Base-by-base conservation (phyloP, 2,888 invertebrate genomes). In the Melanchra persicariae region DNA sequence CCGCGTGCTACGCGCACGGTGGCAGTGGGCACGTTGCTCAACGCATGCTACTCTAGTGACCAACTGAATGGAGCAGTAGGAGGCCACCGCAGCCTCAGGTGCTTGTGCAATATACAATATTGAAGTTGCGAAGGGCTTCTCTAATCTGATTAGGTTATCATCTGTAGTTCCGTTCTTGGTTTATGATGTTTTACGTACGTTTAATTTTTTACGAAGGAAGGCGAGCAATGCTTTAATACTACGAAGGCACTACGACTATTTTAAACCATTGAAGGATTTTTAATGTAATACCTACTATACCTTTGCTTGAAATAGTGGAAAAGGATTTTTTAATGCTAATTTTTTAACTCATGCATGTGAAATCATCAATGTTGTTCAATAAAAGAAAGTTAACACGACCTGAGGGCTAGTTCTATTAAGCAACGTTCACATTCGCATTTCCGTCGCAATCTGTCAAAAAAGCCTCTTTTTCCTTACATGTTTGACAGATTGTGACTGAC, bases 41-140 rank as follows among this genome's bases (percentile, higher is more conserved):
- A 91, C 80, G 59, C 77, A 49, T 77, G 75, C 75, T 85, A 85
- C 77, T 70, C 66, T 67, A 73, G 81, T 80, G 84, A 69, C 76
- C 78, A 83, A 81, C 85, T 90, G 86, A 89, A 91, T 90, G 89
- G 86, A 85, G 43, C 59, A 40, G 30, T 30, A 30, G 74, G 86
- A 88, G 88, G 87, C 86, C 87, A 70, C 77, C 79, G 74, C 74
- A 79, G 81, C 74, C 85, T 77, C 81, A 67, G 74, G 62, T 67
- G 65, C 81, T 90, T 90, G 89, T 87, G 90, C 87, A 89, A 89
- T 82, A 89, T 81, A 82, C 84, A 84, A 84, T 87, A 87, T 89
- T 85, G 83, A 86, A 74, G 84, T 88, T 88, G 88, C 87, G 85
- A 87, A 89, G 89, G 87, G 87, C 84, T 83, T 79, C 69, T 83